phyloP scores from a whole-genome alignment of 2,888 invertebrate genomes.

The Notodonta ziczac region DNA sequence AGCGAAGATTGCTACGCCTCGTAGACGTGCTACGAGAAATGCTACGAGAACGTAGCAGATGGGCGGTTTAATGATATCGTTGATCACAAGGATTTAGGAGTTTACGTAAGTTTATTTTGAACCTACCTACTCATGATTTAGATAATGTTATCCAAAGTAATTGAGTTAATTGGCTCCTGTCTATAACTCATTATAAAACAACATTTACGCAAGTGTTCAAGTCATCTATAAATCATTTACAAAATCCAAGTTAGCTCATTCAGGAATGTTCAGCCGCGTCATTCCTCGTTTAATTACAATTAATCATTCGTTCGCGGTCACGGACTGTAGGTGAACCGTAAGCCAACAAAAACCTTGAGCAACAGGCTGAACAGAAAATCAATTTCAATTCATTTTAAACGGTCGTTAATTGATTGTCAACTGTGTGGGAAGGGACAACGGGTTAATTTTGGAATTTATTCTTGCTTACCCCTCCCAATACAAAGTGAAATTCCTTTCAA shows the following conservation, averaged over 20 bases:
- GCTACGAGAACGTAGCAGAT: background rate
- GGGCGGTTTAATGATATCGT: background rate
- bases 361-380: constrained; percentile 1
- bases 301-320: constrained; percentile 4
- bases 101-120: background rate
- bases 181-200: too few species aligned
- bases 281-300: constrained; percentile 4
- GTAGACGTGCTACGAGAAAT: background rate
- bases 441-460: too few species aligned
- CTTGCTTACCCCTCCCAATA: too few species aligned
- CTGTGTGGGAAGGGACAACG: background rate
- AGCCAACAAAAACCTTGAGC: background rate
- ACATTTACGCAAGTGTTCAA: too few species aligned
- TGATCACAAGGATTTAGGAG: background rate
- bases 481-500: too few species aligned
- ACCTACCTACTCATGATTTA: too few species aligned
- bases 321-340: background rate
- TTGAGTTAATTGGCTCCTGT: too few species aligned
- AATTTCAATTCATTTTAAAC: background rate
- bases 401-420: background rate
- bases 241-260: background rate
- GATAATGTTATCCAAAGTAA: too few species aligned
- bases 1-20: background rate
- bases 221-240: background rate
- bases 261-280: background rate